A percentile compares a stretch with the other conserved stretches of the same genome.
phyloP scores from a whole-genome alignment of 2,113 vertebrate species.

The Artemisiospiza belli region DNA sequence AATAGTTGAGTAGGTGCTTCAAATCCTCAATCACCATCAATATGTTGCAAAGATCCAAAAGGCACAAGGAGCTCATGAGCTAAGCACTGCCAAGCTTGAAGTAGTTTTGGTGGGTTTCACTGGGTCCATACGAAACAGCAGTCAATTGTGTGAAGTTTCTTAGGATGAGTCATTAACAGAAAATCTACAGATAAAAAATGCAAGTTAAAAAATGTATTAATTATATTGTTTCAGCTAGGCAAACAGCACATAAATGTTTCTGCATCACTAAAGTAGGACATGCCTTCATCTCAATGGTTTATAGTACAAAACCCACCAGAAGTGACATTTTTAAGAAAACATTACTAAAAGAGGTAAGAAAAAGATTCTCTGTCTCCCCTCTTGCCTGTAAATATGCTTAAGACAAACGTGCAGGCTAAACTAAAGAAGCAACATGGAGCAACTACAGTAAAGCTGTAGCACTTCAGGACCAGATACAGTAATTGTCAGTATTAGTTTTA shows the following conservation, averaged over 20 bases:
- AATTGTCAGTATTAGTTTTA: background rate
- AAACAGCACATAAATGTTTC: background rate
- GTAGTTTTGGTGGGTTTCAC: slow-evolving; percentile 77
- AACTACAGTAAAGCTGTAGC: background rate
- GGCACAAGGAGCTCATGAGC: slow-evolving; percentile 81
- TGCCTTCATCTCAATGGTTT: background rate
- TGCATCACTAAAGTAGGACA: background rate
- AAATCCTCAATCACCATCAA: slow-evolving; percentile 69
- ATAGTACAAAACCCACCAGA: background rate
- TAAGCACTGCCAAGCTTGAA: slow-evolving; percentile 78
- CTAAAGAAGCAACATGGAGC: background rate
- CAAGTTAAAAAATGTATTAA: background rate
- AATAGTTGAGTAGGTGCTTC: slow-evolving; percentile 75
- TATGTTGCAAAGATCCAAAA: slow-evolving; percentile 80
- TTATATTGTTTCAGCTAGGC: background rate
- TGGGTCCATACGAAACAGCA: slow-evolving; percentile 68
- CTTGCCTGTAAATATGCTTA: background rate
- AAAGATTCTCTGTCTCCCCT: background rate
- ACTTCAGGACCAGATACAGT: background rate
- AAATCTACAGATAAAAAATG: slow-evolving; percentile 63
- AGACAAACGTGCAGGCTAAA: background rate
- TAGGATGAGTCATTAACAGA: slow-evolving; percentile 78
- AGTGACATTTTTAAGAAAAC: background rate
- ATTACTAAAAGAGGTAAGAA: background rate
- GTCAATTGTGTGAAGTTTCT: slow-evolving; percentile 64